These are phyloP conservation scores for Leptopilina syphax DNA, from an alignment of 2,888 invertebrate species.

Conservation along the genomic window DNA sequence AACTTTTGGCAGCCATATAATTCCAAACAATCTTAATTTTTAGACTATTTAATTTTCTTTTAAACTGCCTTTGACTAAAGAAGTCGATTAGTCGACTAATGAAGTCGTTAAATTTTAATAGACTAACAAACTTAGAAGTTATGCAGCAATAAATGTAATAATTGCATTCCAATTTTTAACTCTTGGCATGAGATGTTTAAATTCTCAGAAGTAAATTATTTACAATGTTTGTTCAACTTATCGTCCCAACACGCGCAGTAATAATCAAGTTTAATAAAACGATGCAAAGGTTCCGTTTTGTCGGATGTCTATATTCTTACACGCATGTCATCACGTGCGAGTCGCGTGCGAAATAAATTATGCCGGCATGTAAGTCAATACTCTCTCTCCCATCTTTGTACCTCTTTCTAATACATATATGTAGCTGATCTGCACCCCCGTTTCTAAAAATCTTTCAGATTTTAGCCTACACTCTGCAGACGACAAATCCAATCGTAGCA, in stretches of 20 bases:
- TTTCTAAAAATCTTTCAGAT: background rate
- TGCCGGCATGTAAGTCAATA: background rate
- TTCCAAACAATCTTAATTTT: no score
- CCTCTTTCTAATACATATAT: background rate
- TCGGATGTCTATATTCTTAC: slow-evolving; percentile 5
- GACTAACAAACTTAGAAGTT: no score
- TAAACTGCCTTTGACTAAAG: no score
- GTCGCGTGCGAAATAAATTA: slow-evolving; percentile 14
- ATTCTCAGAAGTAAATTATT: background rate
- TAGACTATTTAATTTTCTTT: no score
- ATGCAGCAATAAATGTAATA: background rate
- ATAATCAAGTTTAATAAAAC: slow-evolving; percentile 5
- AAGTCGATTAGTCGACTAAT: no score
- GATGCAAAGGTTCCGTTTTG: background rate
- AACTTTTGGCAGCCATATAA: no score
- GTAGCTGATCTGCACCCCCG: background rate
- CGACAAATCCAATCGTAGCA: no score
- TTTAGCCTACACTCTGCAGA: no score
- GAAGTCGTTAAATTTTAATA: no score
- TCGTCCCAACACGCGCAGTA: slow-evolving; percentile 2
- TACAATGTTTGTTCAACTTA: slow-evolving; percentile 7
- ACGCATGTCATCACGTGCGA: background rate
- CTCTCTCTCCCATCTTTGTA: background rate
- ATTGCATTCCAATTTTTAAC: background rate
- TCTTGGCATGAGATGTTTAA: background rate